phyloP scores from a whole-genome alignment of 1,140 invertebrate genomes.

The Centruroides vittatus region DNA sequence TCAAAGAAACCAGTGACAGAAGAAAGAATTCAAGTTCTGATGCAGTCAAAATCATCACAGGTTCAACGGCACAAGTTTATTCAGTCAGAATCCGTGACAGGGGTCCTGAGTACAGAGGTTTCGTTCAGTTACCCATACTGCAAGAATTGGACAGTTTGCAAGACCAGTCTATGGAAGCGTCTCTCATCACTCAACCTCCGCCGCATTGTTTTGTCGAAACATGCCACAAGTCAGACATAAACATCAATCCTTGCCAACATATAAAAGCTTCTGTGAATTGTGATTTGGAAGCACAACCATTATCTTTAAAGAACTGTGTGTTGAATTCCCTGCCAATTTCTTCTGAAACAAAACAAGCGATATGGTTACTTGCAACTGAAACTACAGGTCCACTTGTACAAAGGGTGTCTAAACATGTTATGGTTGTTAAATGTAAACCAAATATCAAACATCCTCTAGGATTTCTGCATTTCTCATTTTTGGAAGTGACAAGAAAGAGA shows the following conservation, averaged over 20 bases:
- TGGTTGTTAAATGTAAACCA: constrained; percentile 59
- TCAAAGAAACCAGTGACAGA: constrained; percentile 42
- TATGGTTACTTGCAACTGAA: constrained; percentile 46
- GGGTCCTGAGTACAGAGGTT: constrained; percentile 53
- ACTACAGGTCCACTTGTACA: constrained; percentile 54
- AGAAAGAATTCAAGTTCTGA: constrained; percentile 43
- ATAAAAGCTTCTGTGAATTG: constrained; percentile 52
- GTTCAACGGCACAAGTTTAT: constrained; percentile 44
- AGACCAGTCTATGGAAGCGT: constrained; percentile 29
- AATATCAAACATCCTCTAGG: constrained; percentile 53
- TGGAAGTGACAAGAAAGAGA: constrained; percentile 26
- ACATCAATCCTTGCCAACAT: constrained; percentile 41
- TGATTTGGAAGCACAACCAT: constrained; percentile 43
- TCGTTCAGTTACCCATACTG: constrained; percentile 50
- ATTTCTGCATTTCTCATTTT: constrained; percentile 55
- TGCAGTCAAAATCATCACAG: constrained; percentile 50
- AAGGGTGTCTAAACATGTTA: constrained; percentile 55
- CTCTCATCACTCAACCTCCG: constrained; percentile 32
- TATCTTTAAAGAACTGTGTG: constrained; percentile 47
- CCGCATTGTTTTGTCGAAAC: constrained; percentile 51
- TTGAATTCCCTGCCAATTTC: constrained; percentile 47
- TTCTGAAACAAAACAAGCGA: constrained; percentile 48
- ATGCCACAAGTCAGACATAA: constrained; percentile 27
- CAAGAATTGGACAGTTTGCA: constrained; percentile 32
- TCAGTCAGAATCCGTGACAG: constrained; percentile 52